Percentiles rank a stretch among this genome's conserved stretches.
Conservation (phyloP, 2,113 vertebrate genomes). For the Solenodon paradoxus region DNA sequence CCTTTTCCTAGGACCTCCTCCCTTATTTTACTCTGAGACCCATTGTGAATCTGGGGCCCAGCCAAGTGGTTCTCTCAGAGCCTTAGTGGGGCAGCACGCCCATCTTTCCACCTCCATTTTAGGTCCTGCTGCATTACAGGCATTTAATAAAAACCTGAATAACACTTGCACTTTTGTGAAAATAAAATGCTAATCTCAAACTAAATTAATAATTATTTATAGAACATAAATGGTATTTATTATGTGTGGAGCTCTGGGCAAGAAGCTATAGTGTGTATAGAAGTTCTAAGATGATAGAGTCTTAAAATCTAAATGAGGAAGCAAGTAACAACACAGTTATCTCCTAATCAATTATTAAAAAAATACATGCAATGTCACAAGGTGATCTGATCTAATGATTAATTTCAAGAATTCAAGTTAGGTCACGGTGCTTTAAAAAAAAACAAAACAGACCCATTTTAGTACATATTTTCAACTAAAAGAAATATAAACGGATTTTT, state of each 20-base stretch:
- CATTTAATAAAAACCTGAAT: neutral
- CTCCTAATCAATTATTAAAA: neutral
- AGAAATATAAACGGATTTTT: neutral
- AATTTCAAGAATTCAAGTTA: neutral
- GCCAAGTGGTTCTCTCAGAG: neutral
- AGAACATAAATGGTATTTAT: neutral
- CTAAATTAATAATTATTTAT: neutral
- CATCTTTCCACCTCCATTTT: neutral
- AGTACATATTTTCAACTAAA: neutral
- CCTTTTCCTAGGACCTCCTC: neutral
- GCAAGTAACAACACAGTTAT: neutral
- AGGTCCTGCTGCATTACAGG: neutral
- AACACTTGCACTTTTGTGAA: neutral
- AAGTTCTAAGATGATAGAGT: neutral
- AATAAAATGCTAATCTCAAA: neutral
- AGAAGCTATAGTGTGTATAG: neutral
- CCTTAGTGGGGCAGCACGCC: neutral
- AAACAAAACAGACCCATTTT: too few relatives aligned
- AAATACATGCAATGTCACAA: neutral
- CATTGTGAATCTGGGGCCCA: neutral
- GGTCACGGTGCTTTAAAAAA: too few relatives aligned
- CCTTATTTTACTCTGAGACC: neutral
- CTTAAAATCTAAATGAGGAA: neutral
- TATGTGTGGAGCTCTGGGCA: neutral
- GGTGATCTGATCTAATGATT: neutral